These are phyloP conservation scores for Micromesistius poutassou DNA, from an alignment of 2,797 vertebrate species.

Conservation along the genomic window DNA sequence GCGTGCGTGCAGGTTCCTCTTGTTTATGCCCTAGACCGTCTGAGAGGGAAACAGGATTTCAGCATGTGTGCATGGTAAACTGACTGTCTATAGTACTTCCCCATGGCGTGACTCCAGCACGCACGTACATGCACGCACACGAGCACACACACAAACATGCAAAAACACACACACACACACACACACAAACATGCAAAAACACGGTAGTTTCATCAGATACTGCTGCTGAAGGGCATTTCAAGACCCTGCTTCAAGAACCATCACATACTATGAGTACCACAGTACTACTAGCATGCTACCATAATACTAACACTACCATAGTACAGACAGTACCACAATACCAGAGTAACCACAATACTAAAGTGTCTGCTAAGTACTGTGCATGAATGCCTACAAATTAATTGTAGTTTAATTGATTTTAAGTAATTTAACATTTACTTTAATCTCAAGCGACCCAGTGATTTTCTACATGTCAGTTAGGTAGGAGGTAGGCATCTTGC, in stretches of 20 bases:
- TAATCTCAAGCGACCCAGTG: not conserved
- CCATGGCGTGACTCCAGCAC: not conserved
- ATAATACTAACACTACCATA: too few species aligned
- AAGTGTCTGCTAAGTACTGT: too few species aligned
- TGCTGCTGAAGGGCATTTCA: not conserved
- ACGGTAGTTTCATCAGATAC: not conserved
- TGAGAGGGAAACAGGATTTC: not conserved
- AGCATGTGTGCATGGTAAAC: not conserved
- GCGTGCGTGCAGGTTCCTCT: not conserved
- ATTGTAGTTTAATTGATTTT: not conserved
- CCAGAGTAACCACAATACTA: too few species aligned
- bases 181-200: not conserved
- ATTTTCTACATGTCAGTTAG: not conserved
- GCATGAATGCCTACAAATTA: too few species aligned
- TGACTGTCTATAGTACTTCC: not conserved
- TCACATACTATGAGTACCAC: not conserved
- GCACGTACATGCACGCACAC: not conserved
- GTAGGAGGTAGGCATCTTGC: not conserved
- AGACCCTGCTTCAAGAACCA: slow-evolving; percentile 21
- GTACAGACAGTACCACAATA: not conserved
- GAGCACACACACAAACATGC: not conserved
- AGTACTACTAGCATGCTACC: not conserved
- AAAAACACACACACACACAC: not conserved
- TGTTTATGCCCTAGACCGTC: not conserved
- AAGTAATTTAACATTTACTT: not conserved